Percentiles rank a stretch among this genome's conserved stretches.
These are phyloP conservation scores for Cynaeus angustus DNA, from an alignment of 2,888 invertebrate species.

Conservation along the genomic window DNA sequence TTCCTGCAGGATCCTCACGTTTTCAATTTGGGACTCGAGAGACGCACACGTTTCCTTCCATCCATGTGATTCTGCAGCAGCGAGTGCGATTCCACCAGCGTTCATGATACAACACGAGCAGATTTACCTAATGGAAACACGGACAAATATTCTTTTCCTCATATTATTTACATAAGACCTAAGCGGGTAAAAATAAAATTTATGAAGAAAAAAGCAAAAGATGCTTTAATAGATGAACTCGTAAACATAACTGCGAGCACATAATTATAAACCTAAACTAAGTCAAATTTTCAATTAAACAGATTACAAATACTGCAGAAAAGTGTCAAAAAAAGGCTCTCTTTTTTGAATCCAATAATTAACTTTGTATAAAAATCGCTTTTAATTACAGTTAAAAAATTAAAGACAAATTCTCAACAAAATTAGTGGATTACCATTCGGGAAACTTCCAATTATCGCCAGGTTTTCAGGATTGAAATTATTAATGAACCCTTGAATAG, in stretches of 20 bases:
- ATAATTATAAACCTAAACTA: no score
- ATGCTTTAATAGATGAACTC: background rate
- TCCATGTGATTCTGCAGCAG: conserved; percentile 36
- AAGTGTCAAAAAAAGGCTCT: no score
- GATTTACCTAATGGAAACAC: conserved; percentile 43
- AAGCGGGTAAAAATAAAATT: conserved; percentile 9
- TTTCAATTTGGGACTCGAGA: conserved; percentile 54
- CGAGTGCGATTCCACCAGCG: conserved; percentile 26
- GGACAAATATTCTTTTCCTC: conserved; percentile 35
- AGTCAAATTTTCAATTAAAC: no score
- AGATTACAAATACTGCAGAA: no score
- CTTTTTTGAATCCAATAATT: no score
- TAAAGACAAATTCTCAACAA: conserved; percentile 6
- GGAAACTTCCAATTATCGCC: conserved; percentile 12
- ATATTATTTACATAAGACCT: conserved; percentile 33
- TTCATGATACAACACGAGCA: conserved; percentile 27
- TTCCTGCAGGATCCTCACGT: conserved; percentile 52
- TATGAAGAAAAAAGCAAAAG: background rate
- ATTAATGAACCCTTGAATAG: conserved; percentile 10
- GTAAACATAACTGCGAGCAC: no score
- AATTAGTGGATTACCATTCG: conserved; percentile 5
- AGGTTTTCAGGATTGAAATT: conserved; percentile 7
- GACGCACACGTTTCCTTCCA: conserved; percentile 43
- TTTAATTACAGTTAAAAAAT: conserved; percentile 9
- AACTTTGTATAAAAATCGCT: background rate